phyloP scores from a whole-genome alignment of 2,113 vertebrate genomes.

The Phalacrocorax pelagicus region DNA sequence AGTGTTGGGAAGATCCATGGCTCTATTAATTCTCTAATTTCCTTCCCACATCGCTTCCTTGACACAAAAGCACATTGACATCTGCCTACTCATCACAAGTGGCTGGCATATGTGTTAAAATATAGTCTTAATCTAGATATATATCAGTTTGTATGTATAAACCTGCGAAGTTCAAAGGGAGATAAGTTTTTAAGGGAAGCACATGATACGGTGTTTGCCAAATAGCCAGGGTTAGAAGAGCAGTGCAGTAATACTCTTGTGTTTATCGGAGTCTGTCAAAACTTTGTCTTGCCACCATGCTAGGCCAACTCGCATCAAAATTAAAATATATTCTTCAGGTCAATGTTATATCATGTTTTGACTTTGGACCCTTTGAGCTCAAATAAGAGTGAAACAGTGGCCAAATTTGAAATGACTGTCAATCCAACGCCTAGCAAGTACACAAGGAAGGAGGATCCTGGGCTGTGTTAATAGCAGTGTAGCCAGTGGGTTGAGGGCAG shows the following conservation, averaged over 20 bases:
- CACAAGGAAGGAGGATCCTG: neutral
- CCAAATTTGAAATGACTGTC: neutral
- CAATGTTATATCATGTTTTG: neutral
- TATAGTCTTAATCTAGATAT: neutral
- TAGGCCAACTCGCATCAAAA: neutral
- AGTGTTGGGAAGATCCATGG: neutral
- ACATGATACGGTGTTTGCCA: neutral
- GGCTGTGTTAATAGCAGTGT: neutral
- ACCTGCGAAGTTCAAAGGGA: neutral
- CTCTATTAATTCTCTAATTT: neutral
- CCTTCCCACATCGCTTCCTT: neutral
- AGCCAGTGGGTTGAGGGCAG: neutral
- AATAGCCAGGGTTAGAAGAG: neutral
- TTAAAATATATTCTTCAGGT: neutral
- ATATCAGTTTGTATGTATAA: neutral
- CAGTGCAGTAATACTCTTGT: neutral
- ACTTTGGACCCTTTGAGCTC: neutral
- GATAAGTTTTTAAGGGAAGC: neutral
- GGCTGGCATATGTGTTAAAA: neutral
- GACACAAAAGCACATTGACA: neutral
- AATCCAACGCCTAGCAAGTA: neutral
- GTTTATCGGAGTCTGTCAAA: neutral
- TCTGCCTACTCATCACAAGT: neutral
- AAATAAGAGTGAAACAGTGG: neutral
- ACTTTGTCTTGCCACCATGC: neutral